Evolutionary conservation across 2,113 vertebrate species (phyloP).

Genomic region (Turdus rufiventris): DNA sequence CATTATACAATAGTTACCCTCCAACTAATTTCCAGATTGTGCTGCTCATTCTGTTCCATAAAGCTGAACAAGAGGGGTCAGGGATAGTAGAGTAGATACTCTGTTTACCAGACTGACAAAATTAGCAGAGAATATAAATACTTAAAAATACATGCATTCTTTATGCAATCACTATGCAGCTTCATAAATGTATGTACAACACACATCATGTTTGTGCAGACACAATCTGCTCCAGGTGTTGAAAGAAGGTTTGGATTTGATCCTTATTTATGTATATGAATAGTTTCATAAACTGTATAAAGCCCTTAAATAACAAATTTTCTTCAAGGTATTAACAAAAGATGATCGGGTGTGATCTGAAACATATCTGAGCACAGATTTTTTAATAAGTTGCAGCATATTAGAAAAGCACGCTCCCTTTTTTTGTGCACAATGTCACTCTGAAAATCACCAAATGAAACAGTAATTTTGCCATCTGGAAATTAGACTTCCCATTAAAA

Average conservation of each 20-base stretch:
- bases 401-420: not conserved
- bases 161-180: not conserved
- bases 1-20: not conserved
- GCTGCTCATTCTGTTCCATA: not conserved
- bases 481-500: conserved; percentile 30
- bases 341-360: not conserved
- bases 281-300: not conserved
- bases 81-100: not conserved
- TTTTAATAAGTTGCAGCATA: not conserved
- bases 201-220: not conserved
- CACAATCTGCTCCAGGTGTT: not conserved
- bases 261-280: not conserved
- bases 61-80: not conserved
- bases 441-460: conserved; percentile 2
- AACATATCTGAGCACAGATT: not conserved
- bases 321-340: not conserved
- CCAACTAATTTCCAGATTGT: not conserved
- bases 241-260: not conserved
- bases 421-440: not conserved
- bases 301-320: not conserved
- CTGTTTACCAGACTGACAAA: conserved; percentile 18
- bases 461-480: not conserved
- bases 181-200: not conserved
- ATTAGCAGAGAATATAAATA: not conserved
- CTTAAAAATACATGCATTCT: not conserved